These are phyloP conservation scores for Alca torda DNA, from an alignment of 2,797 vertebrate genomes.

Conservation along the genomic window DNA sequence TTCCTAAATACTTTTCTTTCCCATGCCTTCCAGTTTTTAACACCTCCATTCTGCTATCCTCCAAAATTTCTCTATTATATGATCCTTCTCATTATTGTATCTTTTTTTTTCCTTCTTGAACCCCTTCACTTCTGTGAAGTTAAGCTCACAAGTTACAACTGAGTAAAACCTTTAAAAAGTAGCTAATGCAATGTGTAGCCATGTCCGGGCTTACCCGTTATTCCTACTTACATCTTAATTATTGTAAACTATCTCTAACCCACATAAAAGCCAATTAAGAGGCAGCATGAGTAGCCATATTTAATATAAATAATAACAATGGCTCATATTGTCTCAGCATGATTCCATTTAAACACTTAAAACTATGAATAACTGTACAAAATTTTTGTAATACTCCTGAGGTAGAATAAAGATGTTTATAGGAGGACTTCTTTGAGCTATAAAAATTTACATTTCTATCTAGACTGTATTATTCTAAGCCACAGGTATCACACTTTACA, in stretches of 20 bases:
- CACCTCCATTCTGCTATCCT: not conserved
- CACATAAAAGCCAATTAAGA: conserved; percentile 70
- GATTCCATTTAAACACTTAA: conserved; percentile 60
- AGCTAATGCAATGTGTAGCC: not conserved
- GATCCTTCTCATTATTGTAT: not conserved
- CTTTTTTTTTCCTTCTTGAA: not conserved
- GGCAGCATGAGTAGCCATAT: conserved; percentile 35
- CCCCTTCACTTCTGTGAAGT: not conserved
- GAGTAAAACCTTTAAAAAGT: not conserved
- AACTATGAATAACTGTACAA: conserved; percentile 52
- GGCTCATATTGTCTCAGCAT: conserved; percentile 52
- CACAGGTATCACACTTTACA: not conserved
- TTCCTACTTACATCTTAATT: conserved; percentile 51
- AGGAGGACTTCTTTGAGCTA: not conserved
- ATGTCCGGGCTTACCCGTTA: not conserved
- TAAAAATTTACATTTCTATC: not conserved
- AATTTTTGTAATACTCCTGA: not conserved
- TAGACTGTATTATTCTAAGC: not conserved
- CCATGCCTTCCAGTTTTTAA: not conserved
- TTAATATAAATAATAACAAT: conserved; percentile 69
- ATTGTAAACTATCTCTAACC: conserved; percentile 58
- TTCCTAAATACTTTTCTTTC: not conserved
- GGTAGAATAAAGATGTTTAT: conserved; percentile 22
- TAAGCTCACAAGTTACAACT: not conserved
- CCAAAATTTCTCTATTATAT: not conserved